These are phyloP conservation scores for Asarcornis scutulata DNA, from an alignment of 2,113 vertebrate species.

Conservation along the genomic window DNA sequence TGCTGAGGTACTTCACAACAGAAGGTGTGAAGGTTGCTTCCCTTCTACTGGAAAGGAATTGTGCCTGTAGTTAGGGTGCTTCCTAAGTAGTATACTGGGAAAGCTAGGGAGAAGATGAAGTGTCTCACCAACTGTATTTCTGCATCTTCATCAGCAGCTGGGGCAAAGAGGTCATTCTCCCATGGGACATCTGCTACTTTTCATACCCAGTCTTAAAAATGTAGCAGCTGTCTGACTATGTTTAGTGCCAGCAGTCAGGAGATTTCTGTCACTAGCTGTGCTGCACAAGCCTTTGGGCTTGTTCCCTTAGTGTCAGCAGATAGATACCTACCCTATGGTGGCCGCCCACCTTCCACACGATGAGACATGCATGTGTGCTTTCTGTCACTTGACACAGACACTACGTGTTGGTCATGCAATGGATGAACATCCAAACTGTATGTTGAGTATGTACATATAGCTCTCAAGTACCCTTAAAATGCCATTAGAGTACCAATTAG, in stretches of 20 bases:
- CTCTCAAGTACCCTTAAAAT: not conserved
- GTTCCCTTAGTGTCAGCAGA: not conserved
- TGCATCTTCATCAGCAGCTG: not conserved
- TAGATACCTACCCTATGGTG: too few relatives aligned
- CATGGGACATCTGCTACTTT: not conserved
- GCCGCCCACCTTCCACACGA: rapidly evolving
- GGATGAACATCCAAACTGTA: rapidly evolving
- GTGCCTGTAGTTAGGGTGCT: not conserved
- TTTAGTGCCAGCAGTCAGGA: not conserved
- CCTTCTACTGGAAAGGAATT: not conserved
- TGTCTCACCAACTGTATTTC: not conserved
- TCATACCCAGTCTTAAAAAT: not conserved
- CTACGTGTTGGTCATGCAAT: not conserved
- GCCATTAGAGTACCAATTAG: not conserved
- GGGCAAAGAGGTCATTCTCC: not conserved
- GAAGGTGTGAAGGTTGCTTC: not conserved
- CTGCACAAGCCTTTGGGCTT: not conserved
- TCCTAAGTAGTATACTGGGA: not conserved
- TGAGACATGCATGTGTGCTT: rapidly evolving
- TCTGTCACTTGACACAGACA: not conserved
- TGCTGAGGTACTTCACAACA: not conserved
- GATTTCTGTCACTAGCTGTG: not conserved
- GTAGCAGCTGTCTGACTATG: not conserved
- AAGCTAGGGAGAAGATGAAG: not conserved
- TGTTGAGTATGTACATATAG: too few relatives aligned